A percentile compares a stretch with the other conserved stretches of the same genome.
phyloP scores from a whole-genome alignment of 2,113 vertebrate species.

The Takifugu bimaculatus region DNA sequence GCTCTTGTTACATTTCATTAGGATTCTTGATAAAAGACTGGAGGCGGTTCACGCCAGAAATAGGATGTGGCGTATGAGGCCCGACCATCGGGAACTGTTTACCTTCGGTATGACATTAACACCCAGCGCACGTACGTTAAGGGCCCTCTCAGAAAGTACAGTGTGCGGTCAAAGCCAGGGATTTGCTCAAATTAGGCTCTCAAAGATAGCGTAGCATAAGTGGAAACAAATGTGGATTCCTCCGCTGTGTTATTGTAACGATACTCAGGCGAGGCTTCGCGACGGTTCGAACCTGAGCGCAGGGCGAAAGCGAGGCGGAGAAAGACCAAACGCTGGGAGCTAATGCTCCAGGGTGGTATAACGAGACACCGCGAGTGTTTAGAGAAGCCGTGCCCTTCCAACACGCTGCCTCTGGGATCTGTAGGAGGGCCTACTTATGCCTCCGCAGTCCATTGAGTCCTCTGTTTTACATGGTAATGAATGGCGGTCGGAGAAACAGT shows the following conservation, averaged over 20 bases:
- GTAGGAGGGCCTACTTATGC: constrained; percentile 85
- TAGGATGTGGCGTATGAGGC: constrained; percentile 40
- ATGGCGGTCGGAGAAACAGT: constrained; percentile 87
- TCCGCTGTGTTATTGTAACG: constrained; percentile 56
- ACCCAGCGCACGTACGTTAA: constrained; percentile 60
- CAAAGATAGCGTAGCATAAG: constrained; percentile 77
- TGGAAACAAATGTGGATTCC: constrained; percentile 76
- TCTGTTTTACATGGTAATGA: constrained; percentile 89
- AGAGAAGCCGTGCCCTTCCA: constrained; percentile 33
- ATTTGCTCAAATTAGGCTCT: constrained; percentile 80
- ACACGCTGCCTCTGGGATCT: constrained; percentile 42
- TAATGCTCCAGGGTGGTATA: constrained; percentile 12
- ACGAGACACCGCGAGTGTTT: constrained; percentile 56
- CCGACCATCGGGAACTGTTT: constrained; percentile 50
- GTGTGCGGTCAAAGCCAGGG: constrained; percentile 67
- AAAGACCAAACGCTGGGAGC: background rate
- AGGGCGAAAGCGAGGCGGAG: constrained; percentile 12
- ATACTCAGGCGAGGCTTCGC: constrained; percentile 45
- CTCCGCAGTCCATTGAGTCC: constrained; percentile 88
- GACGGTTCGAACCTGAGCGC: constrained; percentile 32
- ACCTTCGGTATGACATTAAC: constrained; percentile 68
- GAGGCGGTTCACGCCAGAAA: constrained; percentile 44
- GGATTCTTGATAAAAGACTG: constrained; percentile 63
- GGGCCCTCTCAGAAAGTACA: constrained; percentile 64
- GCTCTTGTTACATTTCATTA: constrained; percentile 43